These are phyloP conservation scores for Amblyteles armatorius DNA, from an alignment of 2,888 invertebrate genomes.

Conservation along the genomic window DNA sequence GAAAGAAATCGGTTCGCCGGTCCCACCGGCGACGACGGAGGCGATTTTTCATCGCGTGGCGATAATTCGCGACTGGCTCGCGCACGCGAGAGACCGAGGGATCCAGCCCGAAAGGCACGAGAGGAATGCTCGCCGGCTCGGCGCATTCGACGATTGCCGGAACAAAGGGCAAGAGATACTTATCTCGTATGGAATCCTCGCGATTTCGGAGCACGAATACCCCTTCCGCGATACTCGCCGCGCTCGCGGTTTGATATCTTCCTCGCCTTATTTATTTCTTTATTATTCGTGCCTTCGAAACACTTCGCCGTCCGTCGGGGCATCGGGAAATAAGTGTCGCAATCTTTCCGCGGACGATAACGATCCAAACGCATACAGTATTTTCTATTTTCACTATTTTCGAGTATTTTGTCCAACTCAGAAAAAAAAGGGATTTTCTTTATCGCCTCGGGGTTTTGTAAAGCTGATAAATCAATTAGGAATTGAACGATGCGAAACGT, in stretches of 20 bases:
- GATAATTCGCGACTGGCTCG: constrained; percentile 37
- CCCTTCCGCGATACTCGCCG: not conserved
- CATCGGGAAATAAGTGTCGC: not conserved
- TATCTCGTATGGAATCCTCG: constrained; percentile 60
- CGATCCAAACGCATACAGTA: not conserved
- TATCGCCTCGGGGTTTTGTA: too few relatives aligned
- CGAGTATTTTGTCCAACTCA: too few relatives aligned
- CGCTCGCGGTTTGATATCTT: constrained; percentile 40
- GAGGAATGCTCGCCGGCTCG: constrained; percentile 55
- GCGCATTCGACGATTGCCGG: constrained; percentile 56
- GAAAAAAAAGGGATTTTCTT: too few relatives aligned
- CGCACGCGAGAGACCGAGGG: constrained; percentile 33
- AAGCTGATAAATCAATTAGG: too few relatives aligned
- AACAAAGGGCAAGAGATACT: constrained; percentile 62
- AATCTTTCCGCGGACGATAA: not conserved
- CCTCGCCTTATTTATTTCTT: constrained; percentile 5
- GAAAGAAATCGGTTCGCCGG: constrained; percentile 27
- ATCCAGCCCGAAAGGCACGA: constrained; percentile 34
- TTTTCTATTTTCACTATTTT: too few relatives aligned
- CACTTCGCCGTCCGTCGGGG: not conserved
- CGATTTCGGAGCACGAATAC: constrained; percentile 54
- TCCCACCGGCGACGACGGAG: not conserved
- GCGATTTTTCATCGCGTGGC: constrained; percentile 42
- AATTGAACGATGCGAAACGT: constrained; percentile 3
- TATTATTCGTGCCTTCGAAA: constrained; percentile 6